Base-by-base conservation (phyloP, 1,140 invertebrate genomes). In the Drosophila ohnishii region DNA sequence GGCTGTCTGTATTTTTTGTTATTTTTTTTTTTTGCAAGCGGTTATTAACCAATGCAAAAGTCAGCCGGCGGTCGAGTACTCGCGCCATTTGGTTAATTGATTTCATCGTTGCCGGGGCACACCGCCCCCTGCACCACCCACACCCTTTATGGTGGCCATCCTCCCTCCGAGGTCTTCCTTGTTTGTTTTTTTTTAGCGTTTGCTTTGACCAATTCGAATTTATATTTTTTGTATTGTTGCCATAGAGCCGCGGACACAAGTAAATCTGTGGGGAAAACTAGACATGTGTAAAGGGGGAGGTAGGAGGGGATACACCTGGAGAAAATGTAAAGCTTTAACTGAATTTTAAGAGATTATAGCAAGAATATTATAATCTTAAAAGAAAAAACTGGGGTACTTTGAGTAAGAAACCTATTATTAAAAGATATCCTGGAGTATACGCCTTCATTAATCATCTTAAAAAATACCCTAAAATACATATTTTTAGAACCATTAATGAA, bases 51-150 rank as follows among this genome's bases (percentile, higher is more conserved):
- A 71, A 86, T 76, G 66, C 61, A 60, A 66, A 60, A 65, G 65
- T 53, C 72, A 45, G 59, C 53, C 64, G 65, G 55, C 61, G 34
- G 66, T 64, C 62, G 63, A 87, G 84, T 88, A 87, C 80, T 88
- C 65, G 80, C 80, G 84, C 78, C 73, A 80, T 87, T 88, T 78
- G 70, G 80, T 87, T 89, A 87, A 87, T 87, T 87, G 84, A 87
- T 84, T 87, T 74, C 58, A 84, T 75, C 75, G 59, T 57, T 47
- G 37, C 28, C 50, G 16, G 5, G 1, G 28, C 14, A 32, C 65
- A 32, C 65, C 32, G 14, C 14, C 30, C 34, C 22, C 50, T n/a
- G 32, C 32, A 13, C 30, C 64, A 42, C 62, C 65, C 37, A 40
- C 25, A 22, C 22, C 35, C 34, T 28, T 16, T 10, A 7, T 25